Percentiles rank a stretch among this genome's conserved stretches.
Conservation (phyloP, 2,113 vertebrate species). For the Colossoma macropomum region DNA sequence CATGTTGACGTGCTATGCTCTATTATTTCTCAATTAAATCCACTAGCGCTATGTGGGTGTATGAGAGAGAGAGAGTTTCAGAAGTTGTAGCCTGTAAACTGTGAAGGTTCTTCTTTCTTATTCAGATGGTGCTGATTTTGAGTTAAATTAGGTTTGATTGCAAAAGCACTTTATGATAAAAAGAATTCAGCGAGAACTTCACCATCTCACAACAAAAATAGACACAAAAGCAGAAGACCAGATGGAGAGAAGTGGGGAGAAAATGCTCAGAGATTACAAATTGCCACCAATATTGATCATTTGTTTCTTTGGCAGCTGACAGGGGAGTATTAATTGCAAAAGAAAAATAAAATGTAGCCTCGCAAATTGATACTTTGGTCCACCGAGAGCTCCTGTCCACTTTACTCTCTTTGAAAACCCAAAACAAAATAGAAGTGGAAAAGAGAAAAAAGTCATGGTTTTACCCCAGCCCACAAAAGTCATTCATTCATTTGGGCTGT, state of each 20-base stretch:
- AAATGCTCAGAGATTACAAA: conserved; percentile 34
- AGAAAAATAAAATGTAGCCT: conserved; percentile 16
- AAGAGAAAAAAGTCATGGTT: background rate
- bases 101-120: background rate
- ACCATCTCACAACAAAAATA: conserved; percentile 30
- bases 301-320: conserved; percentile 23
- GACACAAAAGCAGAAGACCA: conserved; percentile 6
- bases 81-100: background rate
- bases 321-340: conserved; percentile 25
- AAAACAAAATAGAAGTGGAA: conserved; percentile 27
- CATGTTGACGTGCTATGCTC: conserved; percentile 31
- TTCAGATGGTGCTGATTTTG: background rate
- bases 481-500: conserved; percentile 27
- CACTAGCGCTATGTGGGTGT: conserved; percentile 3
- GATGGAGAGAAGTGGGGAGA: conserved; percentile 23
- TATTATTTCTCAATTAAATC: conserved; percentile 28
- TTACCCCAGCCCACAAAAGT: conserved; percentile 19
- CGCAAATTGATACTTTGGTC: conserved; percentile 16
- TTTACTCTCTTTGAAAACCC: conserved; percentile 18
- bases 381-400: conserved; percentile 14
- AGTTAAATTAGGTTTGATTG: conserved; percentile 9
- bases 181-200: conserved; percentile 14
- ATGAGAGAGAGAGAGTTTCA: background rate
- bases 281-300: conserved; percentile 30
- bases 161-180: conserved; percentile 2